Evolutionary conservation across 35 echinoderm and acorn worm species (phyloP).

Genomic region (Stichopus chloronotus): DNA sequence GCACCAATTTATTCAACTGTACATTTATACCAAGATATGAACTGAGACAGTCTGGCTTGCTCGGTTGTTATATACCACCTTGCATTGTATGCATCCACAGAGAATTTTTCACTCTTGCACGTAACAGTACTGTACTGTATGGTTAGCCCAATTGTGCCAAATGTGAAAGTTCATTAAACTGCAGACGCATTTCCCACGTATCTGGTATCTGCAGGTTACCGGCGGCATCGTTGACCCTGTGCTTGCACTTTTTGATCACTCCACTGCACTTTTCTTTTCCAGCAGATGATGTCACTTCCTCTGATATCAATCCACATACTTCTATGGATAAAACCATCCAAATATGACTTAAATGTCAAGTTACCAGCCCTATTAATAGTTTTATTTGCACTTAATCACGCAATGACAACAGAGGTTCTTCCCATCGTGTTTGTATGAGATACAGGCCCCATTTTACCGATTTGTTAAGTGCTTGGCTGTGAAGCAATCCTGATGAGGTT

Average conservation of each 20-base stretch:
- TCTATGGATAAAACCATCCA: neutral
- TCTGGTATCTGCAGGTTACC: too few species aligned
- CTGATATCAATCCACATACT: neutral
- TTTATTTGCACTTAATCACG: constrained; percentile 9
- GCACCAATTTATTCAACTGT: too few species aligned
- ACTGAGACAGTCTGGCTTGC: too few species aligned
- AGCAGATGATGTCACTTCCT: neutral
- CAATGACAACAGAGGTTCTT: neutral
- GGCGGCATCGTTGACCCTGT: neutral
- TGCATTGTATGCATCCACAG: too few species aligned
- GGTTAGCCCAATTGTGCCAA: too few species aligned
- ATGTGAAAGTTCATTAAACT: too few species aligned
- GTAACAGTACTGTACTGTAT: too few species aligned
- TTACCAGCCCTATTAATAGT: constrained; percentile 7
- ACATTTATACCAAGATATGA: too few species aligned
- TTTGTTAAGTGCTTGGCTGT: neutral
- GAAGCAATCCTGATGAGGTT: too few species aligned
- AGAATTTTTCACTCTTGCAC: too few species aligned
- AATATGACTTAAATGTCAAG: neutral
- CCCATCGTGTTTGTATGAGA: neutral
- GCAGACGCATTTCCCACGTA: too few species aligned
- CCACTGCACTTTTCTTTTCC: neutral
- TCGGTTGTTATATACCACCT: too few species aligned
- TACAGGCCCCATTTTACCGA: neutral
- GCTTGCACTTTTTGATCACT: constrained; percentile 3